These are phyloP conservation scores for Sebastes itinus DNA, from an alignment of 2,797 vertebrate genomes.

Conservation along the genomic window DNA sequence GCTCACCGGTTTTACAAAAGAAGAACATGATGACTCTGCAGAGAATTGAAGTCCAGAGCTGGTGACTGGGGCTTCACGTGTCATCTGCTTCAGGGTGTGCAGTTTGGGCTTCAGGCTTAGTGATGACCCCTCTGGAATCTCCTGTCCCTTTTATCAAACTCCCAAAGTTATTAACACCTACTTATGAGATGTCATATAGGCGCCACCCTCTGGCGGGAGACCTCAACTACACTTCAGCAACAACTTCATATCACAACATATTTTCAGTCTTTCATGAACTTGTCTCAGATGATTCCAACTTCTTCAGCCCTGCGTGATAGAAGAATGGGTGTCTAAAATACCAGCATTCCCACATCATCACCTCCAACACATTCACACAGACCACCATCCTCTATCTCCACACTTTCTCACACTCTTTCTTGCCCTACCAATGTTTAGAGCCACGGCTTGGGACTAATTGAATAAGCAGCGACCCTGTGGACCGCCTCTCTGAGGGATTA, in stretches of 20 bases:
- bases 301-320: neutral
- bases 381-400: conserved; percentile 49
- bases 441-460: conserved; percentile 78
- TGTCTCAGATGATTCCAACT: neutral
- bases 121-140: conserved; percentile 40
- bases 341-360: conserved; percentile 21
- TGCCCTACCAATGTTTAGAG: conserved; percentile 69
- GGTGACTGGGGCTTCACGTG: conserved; percentile 15
- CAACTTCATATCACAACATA: neutral
- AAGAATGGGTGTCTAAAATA: conserved; percentile 9
- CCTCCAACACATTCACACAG: conserved; percentile 21
- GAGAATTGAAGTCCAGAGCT: neutral
- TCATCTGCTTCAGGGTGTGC: neutral
- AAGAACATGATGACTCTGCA: neutral
- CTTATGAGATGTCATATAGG: conserved; percentile 67
- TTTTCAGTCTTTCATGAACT: neutral
- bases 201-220: conserved; percentile 77
- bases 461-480: conserved; percentile 82
- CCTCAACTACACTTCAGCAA: conserved; percentile 37
- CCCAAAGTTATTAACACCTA: conserved; percentile 42
- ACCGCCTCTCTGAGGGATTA: conserved; percentile 81
- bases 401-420: conserved; percentile 75
- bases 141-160: conserved; percentile 32
- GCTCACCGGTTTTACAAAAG: neutral
- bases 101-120: conserved; percentile 6